Evolutionary conservation across 2,113 vertebrate genomes (phyloP).

Genomic region (Marmota flaviventris): DNA sequence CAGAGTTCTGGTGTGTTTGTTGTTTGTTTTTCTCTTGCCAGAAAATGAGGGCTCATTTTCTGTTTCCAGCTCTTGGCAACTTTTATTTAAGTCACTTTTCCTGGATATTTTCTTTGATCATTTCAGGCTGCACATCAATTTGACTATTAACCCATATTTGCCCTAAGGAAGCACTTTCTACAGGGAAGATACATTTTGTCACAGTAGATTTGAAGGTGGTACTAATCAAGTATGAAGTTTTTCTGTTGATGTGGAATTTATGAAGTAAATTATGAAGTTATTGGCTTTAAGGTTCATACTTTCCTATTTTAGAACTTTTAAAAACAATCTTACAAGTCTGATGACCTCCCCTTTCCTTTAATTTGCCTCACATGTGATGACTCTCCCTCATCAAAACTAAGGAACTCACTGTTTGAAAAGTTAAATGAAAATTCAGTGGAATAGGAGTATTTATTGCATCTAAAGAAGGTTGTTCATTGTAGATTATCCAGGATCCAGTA

Average conservation of each 20-base stretch:
- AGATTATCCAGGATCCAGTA: constrained; percentile 79
- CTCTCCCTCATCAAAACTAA: constrained; percentile 29
- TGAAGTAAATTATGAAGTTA: neutral
- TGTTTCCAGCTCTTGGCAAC: neutral
- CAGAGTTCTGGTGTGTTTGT: neutral
- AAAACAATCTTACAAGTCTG: neutral
- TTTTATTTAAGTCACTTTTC: constrained; percentile 49
- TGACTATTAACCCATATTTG: neutral
- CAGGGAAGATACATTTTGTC: neutral
- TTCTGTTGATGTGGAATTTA: neutral
- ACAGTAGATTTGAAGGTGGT: neutral
- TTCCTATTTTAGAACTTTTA: neutral
- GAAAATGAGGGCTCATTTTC: constrained; percentile 40
- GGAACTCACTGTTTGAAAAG: constrained; percentile 25
- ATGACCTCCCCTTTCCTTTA: neutral
- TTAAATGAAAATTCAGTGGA: constrained; percentile 64
- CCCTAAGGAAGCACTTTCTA: neutral
- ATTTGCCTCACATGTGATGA: neutral
- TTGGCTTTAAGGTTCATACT: neutral
- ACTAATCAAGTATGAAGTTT: neutral
- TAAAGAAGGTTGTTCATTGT: constrained; percentile 80
- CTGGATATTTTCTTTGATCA: neutral
- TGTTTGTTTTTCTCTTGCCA: neutral
- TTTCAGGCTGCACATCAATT: constrained; percentile 19
- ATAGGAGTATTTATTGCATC: constrained; percentile 60